These are phyloP conservation scores for Arvicanthis niloticus DNA, from an alignment of 2,113 vertebrate genomes.

Conservation along the genomic window DNA sequence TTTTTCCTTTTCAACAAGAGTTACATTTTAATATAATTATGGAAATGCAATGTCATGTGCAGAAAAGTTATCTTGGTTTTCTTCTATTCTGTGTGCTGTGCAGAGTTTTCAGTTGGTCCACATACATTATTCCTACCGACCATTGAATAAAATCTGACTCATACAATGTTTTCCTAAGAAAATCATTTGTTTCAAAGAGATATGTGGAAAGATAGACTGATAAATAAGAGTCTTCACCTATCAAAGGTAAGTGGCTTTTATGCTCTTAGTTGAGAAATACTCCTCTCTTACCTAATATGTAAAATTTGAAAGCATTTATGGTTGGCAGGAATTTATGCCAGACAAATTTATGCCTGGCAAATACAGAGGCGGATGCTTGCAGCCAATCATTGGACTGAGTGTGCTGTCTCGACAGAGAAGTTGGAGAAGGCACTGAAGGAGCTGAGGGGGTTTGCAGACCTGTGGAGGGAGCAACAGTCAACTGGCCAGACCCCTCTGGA, in stretches of 20 bases:
- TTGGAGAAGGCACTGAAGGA: too few species aligned
- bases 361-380: too few species aligned
- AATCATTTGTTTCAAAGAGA: constrained; percentile 39
- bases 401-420: too few species aligned
- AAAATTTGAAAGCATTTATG: not conserved
- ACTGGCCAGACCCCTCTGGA: too few species aligned
- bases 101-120: not conserved
- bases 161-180: constrained; percentile 26
- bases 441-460: too few species aligned
- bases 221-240: constrained; percentile 11
- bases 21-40: not conserved
- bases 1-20: not conserved
- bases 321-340: not conserved
- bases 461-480: too few species aligned
- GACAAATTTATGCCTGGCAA: too few species aligned
- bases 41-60: not conserved
- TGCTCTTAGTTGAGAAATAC: not conserved
- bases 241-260: not conserved
- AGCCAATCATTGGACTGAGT: too few species aligned
- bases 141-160: constrained; percentile 31
- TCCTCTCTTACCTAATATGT: not conserved
- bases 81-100: constrained; percentile 11
- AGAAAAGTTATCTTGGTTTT: constrained; percentile 18
- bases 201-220: not conserved
- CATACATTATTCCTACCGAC: constrained; percentile 7